Evolutionary conservation across 2,888 invertebrate genomes (phyloP).

Genomic region (Lissonota sp.): DNA sequence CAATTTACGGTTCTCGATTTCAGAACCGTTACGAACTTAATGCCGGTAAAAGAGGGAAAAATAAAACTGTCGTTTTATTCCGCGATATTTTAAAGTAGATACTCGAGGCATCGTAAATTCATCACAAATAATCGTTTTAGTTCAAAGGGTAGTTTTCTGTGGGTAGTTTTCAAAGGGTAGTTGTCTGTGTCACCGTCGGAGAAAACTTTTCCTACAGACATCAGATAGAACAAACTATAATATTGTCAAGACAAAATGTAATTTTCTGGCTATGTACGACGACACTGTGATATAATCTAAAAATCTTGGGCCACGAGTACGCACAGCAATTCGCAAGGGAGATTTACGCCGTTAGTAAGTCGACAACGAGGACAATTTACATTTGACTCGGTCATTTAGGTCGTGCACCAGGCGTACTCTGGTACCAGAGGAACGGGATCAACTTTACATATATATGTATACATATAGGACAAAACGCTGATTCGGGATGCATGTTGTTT

Average conservation of each 20-base stretch:
- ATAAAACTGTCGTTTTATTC: no score
- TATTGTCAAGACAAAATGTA: no score
- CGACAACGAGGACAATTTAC: constrained; percentile 46
- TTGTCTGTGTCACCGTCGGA: neutral
- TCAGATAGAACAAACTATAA: no score
- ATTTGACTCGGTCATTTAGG: constrained; percentile 53
- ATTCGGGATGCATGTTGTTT: constrained; percentile 76
- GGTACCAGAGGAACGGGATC: constrained; percentile 47
- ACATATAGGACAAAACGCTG: constrained; percentile 69
- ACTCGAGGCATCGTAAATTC: no score
- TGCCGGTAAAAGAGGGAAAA: no score
- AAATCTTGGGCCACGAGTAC: neutral
- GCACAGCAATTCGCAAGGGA: neutral
- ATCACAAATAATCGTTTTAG: no score
- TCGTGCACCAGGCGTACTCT: constrained; percentile 41
- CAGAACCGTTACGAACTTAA: no score
- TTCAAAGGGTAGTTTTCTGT: neutral
- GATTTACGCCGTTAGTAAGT: constrained; percentile 10
- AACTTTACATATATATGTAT: constrained; percentile 16
- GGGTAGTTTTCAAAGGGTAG: neutral
- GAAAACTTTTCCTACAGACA: neutral
- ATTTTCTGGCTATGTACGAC: neutral
- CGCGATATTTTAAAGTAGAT: no score
- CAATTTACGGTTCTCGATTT: no score
- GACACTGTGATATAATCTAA: neutral